Evolutionary conservation across 2,888 invertebrate genomes (phyloP), one percentile per base, ranked within the genome.

Genomic region (Dendrolimus houi): DNA sequence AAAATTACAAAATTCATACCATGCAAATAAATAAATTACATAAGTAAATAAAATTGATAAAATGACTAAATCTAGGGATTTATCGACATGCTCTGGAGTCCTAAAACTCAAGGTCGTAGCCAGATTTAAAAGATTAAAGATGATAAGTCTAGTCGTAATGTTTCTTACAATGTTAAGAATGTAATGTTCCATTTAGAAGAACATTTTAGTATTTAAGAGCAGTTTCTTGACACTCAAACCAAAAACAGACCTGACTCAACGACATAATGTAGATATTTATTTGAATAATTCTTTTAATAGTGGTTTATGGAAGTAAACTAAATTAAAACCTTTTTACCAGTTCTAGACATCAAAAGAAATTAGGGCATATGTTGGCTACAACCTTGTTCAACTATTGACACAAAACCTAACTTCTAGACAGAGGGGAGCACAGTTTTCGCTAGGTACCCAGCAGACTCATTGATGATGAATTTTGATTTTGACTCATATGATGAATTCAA

Each of bases 401-500:
- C 42, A 56, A 57, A 12, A 60, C 80, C 81, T 81, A 77, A 79
- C 77, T 64, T 63, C 80, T 84, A 85, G 77, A 64, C 47, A 12
- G 59, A 68, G 70, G 70, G 75, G 75, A 75, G 76, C 73, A 74
- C 71, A 68, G 62, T 69, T 61, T 56, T 68, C 64, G 66, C 58
- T 62, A 68, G 81, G 85, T 85, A 85, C 81, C 83, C 84, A 80
- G 77, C 74, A 75, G 79, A 74, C 87, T 89, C 88, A 89, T 88
- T 88, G 88, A 67, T 72, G 67, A 60, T 67, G 68, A 72, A 69
- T 74, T 78, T 72, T 59, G 66, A 70, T 69, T 9, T 10, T 29
- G 29, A 6, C 29, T 3, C 60, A 56, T 56, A 58, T 58, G 52
- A 29, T 29, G 29, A 29, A 12, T 10, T 47, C 9, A 8, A 9